Conservation (phyloP, 2,113 vertebrate genomes). For the Solenodon paradoxus region DNA sequence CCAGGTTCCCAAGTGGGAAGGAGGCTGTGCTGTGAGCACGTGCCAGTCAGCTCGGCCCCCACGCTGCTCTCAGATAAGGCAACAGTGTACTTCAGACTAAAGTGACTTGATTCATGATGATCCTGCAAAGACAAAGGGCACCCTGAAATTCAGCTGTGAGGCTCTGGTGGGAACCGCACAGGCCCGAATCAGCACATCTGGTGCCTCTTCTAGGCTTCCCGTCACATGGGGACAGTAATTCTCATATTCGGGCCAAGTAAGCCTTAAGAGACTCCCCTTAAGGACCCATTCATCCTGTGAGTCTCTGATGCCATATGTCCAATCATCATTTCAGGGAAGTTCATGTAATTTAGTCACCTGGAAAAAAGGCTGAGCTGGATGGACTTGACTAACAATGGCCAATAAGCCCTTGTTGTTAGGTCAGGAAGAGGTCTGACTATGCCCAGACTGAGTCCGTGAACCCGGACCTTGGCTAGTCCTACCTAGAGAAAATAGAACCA, state of each 20-base stretch:
- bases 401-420: not conserved
- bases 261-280: not conserved
- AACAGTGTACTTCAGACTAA: not conserved
- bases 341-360: not conserved
- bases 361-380: not conserved
- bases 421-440: not conserved
- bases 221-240: not conserved
- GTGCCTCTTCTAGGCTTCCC: not conserved
- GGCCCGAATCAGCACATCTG: not conserved
- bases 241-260: not conserved
- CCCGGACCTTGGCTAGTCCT: not conserved
- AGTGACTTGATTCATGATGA: not conserved
- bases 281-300: not conserved
- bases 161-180: not conserved
- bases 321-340: not conserved
- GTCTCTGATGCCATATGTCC: not conserved
- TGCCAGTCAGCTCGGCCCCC: not conserved
- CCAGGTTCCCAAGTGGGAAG: not conserved
- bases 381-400: not conserved
- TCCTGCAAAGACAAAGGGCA: conserved; percentile 4
- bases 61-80: not conserved
- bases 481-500: not conserved
- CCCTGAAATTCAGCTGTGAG: not conserved
- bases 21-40: not conserved
- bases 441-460: not conserved